These are phyloP conservation scores for Arge pagana DNA, from an alignment of 2,888 invertebrate species.

Conservation along the genomic window DNA sequence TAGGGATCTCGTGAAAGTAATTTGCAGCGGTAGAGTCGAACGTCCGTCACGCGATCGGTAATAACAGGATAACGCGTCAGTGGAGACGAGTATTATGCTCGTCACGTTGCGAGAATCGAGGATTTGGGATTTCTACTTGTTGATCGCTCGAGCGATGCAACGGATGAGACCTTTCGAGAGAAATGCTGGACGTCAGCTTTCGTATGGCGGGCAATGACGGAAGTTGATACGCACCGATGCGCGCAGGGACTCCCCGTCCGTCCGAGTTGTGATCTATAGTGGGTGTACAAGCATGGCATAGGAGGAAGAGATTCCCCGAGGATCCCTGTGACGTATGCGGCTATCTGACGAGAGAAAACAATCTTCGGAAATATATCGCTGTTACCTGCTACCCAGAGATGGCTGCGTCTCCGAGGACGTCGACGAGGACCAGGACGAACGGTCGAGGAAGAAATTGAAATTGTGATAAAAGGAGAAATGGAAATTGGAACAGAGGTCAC, in stretches of 20 bases:
- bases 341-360: conserved; percentile 59
- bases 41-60: neutral
- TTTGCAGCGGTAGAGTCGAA: neutral
- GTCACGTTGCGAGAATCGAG: neutral
- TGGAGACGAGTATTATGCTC: neutral
- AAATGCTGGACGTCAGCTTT: conserved; percentile 54
- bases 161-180: conserved; percentile 36
- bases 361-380: conserved; percentile 57
- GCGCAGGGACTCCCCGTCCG: conserved; percentile 48
- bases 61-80: neutral
- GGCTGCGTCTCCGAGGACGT: conserved; percentile 7
- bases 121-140: conserved; percentile 1
- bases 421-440: conserved; percentile 13
- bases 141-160: neutral
- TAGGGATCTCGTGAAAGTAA: neutral
- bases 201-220: conserved; percentile 57
- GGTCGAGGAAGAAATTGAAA: conserved; percentile 21
- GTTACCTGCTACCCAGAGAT: conserved; percentile 29
- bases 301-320: conserved; percentile 43
- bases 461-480: conserved; percentile 13
- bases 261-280: conserved; percentile 56
- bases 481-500: neutral
- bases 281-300: conserved; percentile 46
- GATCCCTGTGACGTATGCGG: conserved; percentile 56
- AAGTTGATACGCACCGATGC: conserved; percentile 56